Evolutionary conservation across 2,888 invertebrate genomes (phyloP), one percentile per base, ranked within the genome.

Genomic region (Harpalus rubripes): DNA sequence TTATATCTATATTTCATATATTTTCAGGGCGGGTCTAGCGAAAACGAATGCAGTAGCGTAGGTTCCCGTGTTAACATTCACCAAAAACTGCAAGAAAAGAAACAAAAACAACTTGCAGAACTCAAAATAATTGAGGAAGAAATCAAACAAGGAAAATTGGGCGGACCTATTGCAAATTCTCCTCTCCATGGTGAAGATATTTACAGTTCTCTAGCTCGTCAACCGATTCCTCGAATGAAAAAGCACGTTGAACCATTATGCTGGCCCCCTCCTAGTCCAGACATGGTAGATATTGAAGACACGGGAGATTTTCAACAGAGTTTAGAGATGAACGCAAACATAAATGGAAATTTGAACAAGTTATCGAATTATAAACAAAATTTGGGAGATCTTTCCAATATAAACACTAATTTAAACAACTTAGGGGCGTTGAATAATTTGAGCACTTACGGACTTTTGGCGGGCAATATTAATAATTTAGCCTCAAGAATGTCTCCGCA

Each of bases 11-110:
- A 52, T 6, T 52, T 12, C 10, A 68, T 39, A 61, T 26, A 52
- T 32, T 86, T 89, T 83, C 89, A 93, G 92, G 94, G 94, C 72
- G 94, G 94, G 0, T 94, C 95, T 12, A 95, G 95, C 88, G 96
- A 96, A 90, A 95, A 95, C 90, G 96, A 96, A 89, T 94, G 95
- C 0, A 95, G 95, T 56, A 95, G 95, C 88, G 94, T 95, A 0
- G 94, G 94, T 0, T 95, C 96, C 7, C 93, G 96, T 10, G 95
- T 96, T 44, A 96, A 97, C 90, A 97, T 97, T 86, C 96, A 96
- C 86, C 96, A 96, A 88, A 97, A 97, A 89, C 92, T 97, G 0
- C 96, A 96, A 89, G 97, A 97, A 89, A 97, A 97, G 89, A 97
- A 97, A 88, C 96, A 96, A 88, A 96, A 97, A 87, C 97, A 97